Evolutionary conservation across 1,140 invertebrate species (phyloP).

Genomic region (Elymnias hypermnestra): DNA sequence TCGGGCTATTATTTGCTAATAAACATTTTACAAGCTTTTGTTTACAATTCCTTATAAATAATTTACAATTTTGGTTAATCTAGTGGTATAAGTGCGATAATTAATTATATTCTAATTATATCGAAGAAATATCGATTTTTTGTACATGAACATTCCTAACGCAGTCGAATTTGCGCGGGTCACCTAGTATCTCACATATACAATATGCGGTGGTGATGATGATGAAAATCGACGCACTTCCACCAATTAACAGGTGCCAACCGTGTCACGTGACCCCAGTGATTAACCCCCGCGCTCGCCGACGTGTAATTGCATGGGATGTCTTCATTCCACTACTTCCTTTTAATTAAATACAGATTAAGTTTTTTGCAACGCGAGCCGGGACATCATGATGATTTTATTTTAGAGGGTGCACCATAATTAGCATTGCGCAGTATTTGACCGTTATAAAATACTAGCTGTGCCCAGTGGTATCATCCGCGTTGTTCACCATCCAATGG

Average conservation of each 20-base stretch:
- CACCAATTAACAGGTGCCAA: neutral
- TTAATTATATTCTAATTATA: too few species aligned
- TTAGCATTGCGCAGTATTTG: neutral
- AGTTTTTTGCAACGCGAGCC: constrained; percentile 16
- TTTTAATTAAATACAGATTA: constrained; percentile 24
- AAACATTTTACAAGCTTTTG: too few species aligned
- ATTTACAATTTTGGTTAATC: too few species aligned
- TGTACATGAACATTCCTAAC: too few species aligned
- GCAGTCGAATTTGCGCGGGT: too few species aligned
- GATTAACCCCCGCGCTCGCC: neutral
- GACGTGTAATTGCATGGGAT: constrained; percentile 17
- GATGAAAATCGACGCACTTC: neutral
- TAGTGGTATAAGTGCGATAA: too few species aligned
- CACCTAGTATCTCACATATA: too few species aligned
- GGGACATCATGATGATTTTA: constrained; percentile 8
- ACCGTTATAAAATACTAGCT: constrained; percentile 15
- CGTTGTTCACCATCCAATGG: too few species aligned
- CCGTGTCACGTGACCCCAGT: neutral
- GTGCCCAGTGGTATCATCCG: too few species aligned
- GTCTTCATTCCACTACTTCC: constrained; percentile 19
- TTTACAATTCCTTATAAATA: too few species aligned
- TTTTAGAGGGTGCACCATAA: constrained; percentile 5
- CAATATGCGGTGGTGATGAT: neutral
- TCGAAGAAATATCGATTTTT: too few species aligned
- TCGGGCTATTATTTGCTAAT: too few species aligned